phyloP scores from a whole-genome alignment of 2,113 vertebrate genomes.

The Shinisaurus crocodilurus region DNA sequence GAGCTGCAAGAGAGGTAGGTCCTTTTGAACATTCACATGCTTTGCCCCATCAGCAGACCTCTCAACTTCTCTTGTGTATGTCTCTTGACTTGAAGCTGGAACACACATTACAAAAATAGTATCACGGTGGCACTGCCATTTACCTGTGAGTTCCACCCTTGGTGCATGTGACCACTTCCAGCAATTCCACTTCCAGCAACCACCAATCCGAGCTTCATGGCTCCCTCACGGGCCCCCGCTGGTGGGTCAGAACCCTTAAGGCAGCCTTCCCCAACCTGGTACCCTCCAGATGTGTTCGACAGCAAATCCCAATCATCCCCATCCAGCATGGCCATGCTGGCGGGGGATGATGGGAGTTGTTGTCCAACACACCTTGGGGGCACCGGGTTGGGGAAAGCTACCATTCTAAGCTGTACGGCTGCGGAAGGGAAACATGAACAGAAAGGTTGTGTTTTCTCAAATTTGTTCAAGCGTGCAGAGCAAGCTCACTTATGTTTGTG shows the following conservation, averaged over 20 bases:
- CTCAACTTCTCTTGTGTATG: neutral
- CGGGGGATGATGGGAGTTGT: neutral
- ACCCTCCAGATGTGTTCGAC: neutral
- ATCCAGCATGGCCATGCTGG: neutral
- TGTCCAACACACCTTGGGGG: neutral
- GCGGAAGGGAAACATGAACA: neutral
- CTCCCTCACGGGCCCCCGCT: too few relatives aligned
- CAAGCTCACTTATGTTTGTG: neutral
- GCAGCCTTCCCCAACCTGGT: neutral
- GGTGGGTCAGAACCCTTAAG: neutral
- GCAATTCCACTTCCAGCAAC: neutral
- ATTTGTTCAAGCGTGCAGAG: neutral
- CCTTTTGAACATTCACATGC: neutral
- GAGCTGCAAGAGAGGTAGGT: conserved; percentile 89
- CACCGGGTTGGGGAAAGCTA: neutral
- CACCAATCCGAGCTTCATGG: neutral
- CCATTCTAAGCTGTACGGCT: neutral
- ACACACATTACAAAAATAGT: neutral
- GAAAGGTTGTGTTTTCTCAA: neutral
- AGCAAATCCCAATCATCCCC: neutral
- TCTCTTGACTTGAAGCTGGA: neutral
- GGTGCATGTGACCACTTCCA: neutral
- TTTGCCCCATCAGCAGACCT: conserved; percentile 9
- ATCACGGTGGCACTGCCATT: neutral
- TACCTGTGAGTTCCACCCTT: neutral